A percentile compares a stretch with the other conserved stretches of the same genome.
phyloP scores from a whole-genome alignment of 2,797 vertebrate genomes.

The Paramormyrops hopkinsi region DNA sequence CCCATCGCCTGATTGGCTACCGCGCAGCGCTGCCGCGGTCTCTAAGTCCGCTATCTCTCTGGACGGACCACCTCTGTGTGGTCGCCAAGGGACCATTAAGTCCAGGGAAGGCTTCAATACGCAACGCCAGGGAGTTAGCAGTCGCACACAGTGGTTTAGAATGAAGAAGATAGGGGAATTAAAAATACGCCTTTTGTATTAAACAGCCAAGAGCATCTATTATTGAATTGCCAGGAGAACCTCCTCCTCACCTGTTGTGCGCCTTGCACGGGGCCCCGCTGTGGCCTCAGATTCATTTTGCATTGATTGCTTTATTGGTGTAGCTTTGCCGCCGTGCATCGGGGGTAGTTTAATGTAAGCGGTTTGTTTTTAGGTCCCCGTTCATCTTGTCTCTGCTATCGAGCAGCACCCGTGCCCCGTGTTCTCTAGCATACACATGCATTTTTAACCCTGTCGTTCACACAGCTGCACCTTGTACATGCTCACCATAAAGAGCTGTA shows the following conservation, averaged over 20 bases:
- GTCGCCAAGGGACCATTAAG: not conserved
- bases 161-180: conserved; percentile 16
- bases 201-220: conserved; percentile 20
- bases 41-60: not conserved
- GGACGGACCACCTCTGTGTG: not conserved
- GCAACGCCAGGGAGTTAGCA: not conserved
- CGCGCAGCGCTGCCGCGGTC: not conserved
- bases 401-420: conserved; percentile 5
- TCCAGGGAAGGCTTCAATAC: not conserved
- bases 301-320: conserved; percentile 32
- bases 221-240: conserved; percentile 24
- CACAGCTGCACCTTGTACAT: not conserved
- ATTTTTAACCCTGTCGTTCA: not conserved
- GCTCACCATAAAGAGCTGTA: not conserved
- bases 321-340: conserved; percentile 18
- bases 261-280: not conserved
- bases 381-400: conserved; percentile 28
- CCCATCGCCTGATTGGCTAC: not conserved
- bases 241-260: conserved; percentile 27
- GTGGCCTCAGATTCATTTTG: conserved; percentile 25
- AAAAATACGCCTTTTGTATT: conserved; percentile 22
- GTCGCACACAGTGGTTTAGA: conserved; percentile 16
- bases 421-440: not conserved
- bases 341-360: conserved; percentile 24
- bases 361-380: conserved; percentile 20